phyloP scores from a whole-genome alignment of 1,140 invertebrate genomes.

The Heliconius himera region DNA sequence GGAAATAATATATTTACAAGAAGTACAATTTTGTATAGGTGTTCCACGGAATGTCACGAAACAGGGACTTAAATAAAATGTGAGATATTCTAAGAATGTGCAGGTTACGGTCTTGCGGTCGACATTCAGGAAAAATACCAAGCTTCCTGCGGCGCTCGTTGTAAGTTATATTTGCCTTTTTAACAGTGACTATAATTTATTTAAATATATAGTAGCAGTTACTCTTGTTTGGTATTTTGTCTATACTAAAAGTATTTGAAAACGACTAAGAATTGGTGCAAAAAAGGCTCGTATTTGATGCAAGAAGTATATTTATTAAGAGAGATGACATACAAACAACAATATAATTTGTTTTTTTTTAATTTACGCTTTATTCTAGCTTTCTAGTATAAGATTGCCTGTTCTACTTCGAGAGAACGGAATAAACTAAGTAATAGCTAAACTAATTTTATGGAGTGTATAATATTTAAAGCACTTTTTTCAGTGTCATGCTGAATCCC shows the following conservation, averaged over 20 bases:
- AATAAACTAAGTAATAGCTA: too few species aligned
- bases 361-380: too few species aligned
- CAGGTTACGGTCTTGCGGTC: slow-evolving; percentile 1
- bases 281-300: too few species aligned
- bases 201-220: background rate
- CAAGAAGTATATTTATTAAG: too few species aligned
- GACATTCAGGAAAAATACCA: slow-evolving; percentile 10
- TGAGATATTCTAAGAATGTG: background rate
- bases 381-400: too few species aligned
- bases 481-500: too few species aligned
- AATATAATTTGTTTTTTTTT: too few species aligned
- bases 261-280: too few species aligned
- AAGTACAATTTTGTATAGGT: background rate
- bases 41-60: background rate
- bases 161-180: slow-evolving; percentile 4
- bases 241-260: background rate
- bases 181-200: background rate
- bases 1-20: background rate
- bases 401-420: too few species aligned
- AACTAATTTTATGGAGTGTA: too few species aligned
- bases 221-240: background rate
- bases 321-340: too few species aligned
- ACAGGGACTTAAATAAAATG: background rate
- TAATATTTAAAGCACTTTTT: too few species aligned
- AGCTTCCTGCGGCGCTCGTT: background rate